Evolutionary conservation across 1,140 invertebrate genomes (phyloP), one percentile per base, ranked within the genome.

Genomic region (Nasonia vitripennis): DNA sequence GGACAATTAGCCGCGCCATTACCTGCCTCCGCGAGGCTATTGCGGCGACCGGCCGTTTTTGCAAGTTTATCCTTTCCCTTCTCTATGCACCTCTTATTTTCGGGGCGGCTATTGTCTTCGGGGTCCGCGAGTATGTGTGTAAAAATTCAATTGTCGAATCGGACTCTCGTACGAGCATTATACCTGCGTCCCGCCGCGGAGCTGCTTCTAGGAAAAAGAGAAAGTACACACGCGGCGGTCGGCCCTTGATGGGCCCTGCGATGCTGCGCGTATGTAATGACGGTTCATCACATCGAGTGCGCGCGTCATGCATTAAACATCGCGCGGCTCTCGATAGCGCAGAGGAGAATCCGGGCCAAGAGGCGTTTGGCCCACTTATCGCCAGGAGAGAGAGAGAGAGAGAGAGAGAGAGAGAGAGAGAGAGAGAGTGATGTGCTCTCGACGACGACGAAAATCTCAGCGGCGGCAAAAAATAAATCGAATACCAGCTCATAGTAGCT

Each of bases 121-220:
- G 34, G 34, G 34, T 0, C 34, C 34, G 34, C 34, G 5, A 6
- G 34, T 37, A 37, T 37, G 34, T 5, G 34, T 37, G 5, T 37
- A 37, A 45, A 45, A 45, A 45, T 45, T 45, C 41, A 45, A 45
- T 45, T 45, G 41, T 45, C 74, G 10, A 37, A 77, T 77, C 74
- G 34, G 34, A 37, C 34, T 6, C 34, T 2, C 20, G 10, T 31
- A 62, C 5, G 34, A 37, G 5, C 34, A 77, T n/a, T n/a, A n/a
- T 41, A 34, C 41, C 6, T 20, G 74, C 74, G n/a, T 11, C n/a
- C n/a, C n/a, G n/a, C n/a, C 62, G 23, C 68, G 27, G 23, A 48
- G 70, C 27, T 9, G 31, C 20, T 78, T 83, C 73, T 83, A 78
- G 82, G 55, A 78, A 83, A 83, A 83, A 78, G 62, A 83, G 82